Evolutionary conservation across 53 echinoderm and acorn worm species (phyloP).

Genomic region (Patiria pectinifera): DNA sequence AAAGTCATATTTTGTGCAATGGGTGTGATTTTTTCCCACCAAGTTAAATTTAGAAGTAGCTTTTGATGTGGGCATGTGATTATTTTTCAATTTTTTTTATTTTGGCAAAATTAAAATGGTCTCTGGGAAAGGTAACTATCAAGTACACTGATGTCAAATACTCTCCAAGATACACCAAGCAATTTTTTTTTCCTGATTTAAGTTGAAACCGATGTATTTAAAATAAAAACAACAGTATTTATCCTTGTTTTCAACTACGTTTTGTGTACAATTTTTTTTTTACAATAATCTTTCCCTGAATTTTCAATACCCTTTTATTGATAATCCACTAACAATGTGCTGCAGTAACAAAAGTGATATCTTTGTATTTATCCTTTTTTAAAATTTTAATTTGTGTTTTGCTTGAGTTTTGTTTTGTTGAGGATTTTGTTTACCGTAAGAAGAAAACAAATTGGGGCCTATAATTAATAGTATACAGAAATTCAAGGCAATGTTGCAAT

Average conservation of each 20-base stretch:
- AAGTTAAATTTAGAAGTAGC: not conserved
- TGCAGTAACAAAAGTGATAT: constrained; percentile 5
- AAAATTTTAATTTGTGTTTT: not conserved
- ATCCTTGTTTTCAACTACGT: not conserved
- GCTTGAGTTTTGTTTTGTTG: not conserved
- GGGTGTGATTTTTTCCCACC: not conserved
- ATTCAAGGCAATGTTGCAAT: not conserved
- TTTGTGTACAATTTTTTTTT: not conserved
- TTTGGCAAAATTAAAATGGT: not conserved
- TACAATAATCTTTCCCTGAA: not conserved
- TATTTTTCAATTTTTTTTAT: not conserved
- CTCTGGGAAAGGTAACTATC: too few relatives aligned
- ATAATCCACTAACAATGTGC: constrained; percentile 3
- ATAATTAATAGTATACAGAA: not conserved
- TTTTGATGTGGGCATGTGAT: not conserved
- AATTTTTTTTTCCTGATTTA: too few relatives aligned
- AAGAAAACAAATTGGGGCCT: not conserved
- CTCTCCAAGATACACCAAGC: not conserved
- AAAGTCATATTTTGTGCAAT: not conserved
- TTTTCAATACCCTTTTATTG: not conserved
- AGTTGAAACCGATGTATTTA: not conserved
- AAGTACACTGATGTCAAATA: too few relatives aligned
- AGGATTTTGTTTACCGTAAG: not conserved
- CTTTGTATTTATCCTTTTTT: not conserved
- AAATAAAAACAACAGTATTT: not conserved